Evolutionary conservation across 1,140 invertebrate species (phyloP).

Genomic region (Cheumatopsyche charites): DNA sequence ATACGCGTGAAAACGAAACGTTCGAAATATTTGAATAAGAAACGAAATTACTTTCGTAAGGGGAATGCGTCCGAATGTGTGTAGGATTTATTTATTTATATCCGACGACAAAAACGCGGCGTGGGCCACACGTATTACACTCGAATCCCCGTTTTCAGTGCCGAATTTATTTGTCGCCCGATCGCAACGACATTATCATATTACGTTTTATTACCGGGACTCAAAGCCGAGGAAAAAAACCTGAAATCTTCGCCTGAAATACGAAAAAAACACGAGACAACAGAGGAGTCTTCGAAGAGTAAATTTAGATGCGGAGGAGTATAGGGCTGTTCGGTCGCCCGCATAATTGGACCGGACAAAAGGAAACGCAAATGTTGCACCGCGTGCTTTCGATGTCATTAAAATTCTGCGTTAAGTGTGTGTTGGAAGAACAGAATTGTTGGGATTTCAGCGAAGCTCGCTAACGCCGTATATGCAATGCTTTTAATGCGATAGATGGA

Average conservation of each 20-base stretch:
- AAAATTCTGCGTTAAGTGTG: conserved; percentile 36
- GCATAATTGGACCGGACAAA: conserved; percentile 16
- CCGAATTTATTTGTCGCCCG: conserved; percentile 24
- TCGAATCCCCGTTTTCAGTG: conserved; percentile 17
- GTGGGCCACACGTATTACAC: background rate
- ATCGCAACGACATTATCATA: conserved; percentile 21
- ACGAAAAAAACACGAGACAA: background rate
- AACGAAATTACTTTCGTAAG: background rate
- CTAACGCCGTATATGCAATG: conserved; percentile 30
- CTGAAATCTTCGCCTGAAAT: background rate
- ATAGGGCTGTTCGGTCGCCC: background rate
- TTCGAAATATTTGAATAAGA: conserved; percentile 2
- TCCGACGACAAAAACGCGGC: background rate
- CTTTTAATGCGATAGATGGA: too few species aligned
- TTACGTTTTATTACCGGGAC: conserved; percentile 6
- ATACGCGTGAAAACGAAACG: too few species aligned
- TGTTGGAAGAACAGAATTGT: conserved; percentile 33
- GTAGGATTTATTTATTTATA: conserved; percentile 6
- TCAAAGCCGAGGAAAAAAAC: too few species aligned
- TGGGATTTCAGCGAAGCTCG: conserved; percentile 27
- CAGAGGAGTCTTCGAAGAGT: background rate
- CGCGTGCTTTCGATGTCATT: conserved; percentile 26
- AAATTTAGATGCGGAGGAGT: background rate
- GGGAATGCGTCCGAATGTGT: conserved; percentile 12
- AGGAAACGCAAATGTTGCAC: background rate